Conservation (phyloP, 2,888 invertebrate species). For the Melinopterus prodromus region DNA sequence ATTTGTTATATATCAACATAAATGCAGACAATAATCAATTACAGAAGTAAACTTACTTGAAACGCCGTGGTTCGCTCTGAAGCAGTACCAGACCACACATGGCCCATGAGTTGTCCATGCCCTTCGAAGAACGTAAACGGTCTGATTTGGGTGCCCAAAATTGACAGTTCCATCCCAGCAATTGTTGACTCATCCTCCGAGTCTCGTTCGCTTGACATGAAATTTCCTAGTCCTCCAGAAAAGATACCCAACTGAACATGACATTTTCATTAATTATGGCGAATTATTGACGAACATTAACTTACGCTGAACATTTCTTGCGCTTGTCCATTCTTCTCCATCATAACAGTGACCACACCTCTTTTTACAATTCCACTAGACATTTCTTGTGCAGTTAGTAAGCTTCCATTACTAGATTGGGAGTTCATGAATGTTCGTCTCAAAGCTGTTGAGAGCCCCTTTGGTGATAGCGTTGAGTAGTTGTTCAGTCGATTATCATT, state of each 20-base stretch:
- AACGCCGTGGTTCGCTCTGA: conserved; percentile 81
- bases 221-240: conserved; percentile 75
- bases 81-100: conserved; percentile 87
- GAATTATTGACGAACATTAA: conserved; percentile 32
- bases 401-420: conserved; percentile 71
- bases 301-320: conserved; percentile 74
- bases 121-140: conserved; percentile 85
- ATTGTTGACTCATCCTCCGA: conserved; percentile 67
- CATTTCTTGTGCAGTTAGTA: conserved; percentile 78
- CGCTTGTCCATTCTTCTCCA: conserved; percentile 64
- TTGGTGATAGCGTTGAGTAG: conserved; percentile 73
- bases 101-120: conserved; percentile 84
- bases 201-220: conserved; percentile 63
- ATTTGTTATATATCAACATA: too few species aligned
- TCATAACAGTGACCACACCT: conserved; percentile 76
- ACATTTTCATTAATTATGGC: background rate
- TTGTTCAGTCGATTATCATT: conserved; percentile 66
- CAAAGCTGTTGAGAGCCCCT: conserved; percentile 80
- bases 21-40: too few species aligned
- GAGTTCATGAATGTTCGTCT: conserved; percentile 69
- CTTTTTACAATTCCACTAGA: conserved; percentile 78
- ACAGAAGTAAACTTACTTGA: conserved; percentile 54
- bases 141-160: conserved; percentile 77
- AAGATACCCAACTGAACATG: conserved; percentile 74
- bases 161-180: conserved; percentile 84